Conservation (phyloP, 1,140 invertebrate species). For the Hylaeus anthracinus region DNA sequence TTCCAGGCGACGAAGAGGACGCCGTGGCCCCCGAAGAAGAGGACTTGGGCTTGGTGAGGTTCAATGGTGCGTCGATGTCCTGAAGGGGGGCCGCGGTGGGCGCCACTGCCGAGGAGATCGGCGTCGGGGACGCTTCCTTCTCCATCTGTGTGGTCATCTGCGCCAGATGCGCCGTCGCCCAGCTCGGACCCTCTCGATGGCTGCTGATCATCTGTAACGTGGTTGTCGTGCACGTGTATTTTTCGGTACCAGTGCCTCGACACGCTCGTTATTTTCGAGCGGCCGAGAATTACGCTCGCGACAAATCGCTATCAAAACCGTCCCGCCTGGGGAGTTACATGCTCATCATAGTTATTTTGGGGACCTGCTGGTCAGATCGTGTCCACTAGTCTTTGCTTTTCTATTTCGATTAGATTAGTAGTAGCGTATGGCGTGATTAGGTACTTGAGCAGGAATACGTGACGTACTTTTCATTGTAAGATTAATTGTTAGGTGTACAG, state of each 20-base stretch:
- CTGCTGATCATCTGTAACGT: constrained; percentile 75
- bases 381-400: too few relatives aligned
- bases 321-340: background rate
- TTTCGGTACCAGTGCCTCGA: background rate
- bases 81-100: constrained; percentile 76
- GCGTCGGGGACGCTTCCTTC: constrained; percentile 79
- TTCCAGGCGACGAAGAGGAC: constrained; percentile 73
- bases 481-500: too few relatives aligned
- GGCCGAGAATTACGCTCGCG: background rate
- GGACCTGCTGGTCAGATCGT: background rate
- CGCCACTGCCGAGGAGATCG: constrained; percentile 77
- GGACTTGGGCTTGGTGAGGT: constrained; percentile 92
- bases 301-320: constrained; percentile 11
- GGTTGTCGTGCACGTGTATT: too few relatives aligned
- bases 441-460: too few relatives aligned
- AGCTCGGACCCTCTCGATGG: constrained; percentile 73
- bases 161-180: constrained; percentile 77
- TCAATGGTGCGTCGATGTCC: constrained; percentile 91
- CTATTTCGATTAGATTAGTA: too few relatives aligned
- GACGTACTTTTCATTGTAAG: too few relatives aligned
- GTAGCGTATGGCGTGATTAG: too few relatives aligned
- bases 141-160: constrained; percentile 75
- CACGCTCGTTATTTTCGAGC: background rate
- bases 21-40: constrained; percentile 74
- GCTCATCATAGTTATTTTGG: constrained; percentile 2